These are phyloP conservation scores for Rana temporaria DNA, from an alignment of 2,113 vertebrate species.

Conservation along the genomic window DNA sequence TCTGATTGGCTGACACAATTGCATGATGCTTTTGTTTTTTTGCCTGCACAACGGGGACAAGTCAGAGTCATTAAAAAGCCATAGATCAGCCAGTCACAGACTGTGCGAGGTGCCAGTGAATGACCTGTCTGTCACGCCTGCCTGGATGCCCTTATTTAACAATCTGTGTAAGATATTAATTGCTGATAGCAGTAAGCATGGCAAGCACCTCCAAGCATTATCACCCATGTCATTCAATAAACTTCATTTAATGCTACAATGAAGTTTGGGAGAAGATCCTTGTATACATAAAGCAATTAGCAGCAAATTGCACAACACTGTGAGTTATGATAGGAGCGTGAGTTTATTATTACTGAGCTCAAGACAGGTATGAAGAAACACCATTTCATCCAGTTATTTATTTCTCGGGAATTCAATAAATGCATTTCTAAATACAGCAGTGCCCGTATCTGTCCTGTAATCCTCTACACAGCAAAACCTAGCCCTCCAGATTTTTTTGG, in stretches of 20 bases:
- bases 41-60: conserved; percentile 18
- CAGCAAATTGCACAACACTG: too few species aligned
- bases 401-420: too few species aligned
- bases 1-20: conserved; percentile 13
- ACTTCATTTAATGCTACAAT: not conserved
- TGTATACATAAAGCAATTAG: conserved; percentile 1
- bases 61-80: conserved; percentile 47
- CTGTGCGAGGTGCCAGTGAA: conserved; percentile 28
- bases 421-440: too few species aligned
- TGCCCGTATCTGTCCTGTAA: too few species aligned
- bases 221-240: conserved; percentile 13
- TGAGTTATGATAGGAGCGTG: too few species aligned
- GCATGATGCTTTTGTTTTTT: conserved; percentile 39
- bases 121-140: conserved; percentile 30
- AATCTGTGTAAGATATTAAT: conserved; percentile 24
- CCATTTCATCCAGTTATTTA: too few species aligned
- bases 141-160: conserved; percentile 35
- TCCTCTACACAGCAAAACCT: too few species aligned
- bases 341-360: too few species aligned
- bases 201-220: conserved; percentile 7
- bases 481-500: too few species aligned
- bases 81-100: conserved; percentile 27
- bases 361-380: too few species aligned
- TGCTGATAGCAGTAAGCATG: conserved; percentile 8
- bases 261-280: not conserved